Conservation (phyloP, 2,797 vertebrate species). For the Xenops minutus region DNA sequence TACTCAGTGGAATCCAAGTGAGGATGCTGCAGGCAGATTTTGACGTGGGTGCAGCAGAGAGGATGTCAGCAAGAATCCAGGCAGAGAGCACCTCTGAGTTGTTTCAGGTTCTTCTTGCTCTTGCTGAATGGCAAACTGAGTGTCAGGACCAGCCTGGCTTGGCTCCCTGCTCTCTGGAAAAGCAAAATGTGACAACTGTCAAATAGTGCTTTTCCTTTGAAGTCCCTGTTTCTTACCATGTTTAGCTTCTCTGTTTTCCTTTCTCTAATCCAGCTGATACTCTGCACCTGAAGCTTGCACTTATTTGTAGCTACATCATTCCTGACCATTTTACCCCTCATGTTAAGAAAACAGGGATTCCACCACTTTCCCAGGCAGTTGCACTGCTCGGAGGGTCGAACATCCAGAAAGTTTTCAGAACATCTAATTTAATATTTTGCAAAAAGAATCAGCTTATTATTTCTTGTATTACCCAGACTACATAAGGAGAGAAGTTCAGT, state of each 20-base stretch:
- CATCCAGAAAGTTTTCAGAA: not conserved
- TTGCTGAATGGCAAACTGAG: not conserved
- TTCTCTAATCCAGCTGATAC: not conserved
- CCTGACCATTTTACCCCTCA: not conserved
- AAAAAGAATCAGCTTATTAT: not conserved
- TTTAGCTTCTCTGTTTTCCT: not conserved
- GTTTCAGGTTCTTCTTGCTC: not conserved
- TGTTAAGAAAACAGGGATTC: not conserved
- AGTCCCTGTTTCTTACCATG: not conserved
- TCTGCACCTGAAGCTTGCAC: not conserved
- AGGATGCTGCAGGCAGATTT: not conserved
- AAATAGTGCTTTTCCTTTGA: not conserved
- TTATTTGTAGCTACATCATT: not conserved
- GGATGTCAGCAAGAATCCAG: not conserved
- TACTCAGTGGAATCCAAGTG: not conserved
- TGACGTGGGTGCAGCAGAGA: not conserved
- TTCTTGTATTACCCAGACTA: not conserved
- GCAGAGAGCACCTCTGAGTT: not conserved
- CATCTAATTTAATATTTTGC: not conserved
- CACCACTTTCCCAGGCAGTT: not conserved
- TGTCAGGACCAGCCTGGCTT: not conserved
- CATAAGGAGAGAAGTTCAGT: not conserved
- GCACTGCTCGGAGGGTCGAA: not conserved
- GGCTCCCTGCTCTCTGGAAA: not conserved
- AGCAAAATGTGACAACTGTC: not conserved